phyloP scores from a whole-genome alignment of 2,888 invertebrate species.

The Synanthedon vespiformis region DNA sequence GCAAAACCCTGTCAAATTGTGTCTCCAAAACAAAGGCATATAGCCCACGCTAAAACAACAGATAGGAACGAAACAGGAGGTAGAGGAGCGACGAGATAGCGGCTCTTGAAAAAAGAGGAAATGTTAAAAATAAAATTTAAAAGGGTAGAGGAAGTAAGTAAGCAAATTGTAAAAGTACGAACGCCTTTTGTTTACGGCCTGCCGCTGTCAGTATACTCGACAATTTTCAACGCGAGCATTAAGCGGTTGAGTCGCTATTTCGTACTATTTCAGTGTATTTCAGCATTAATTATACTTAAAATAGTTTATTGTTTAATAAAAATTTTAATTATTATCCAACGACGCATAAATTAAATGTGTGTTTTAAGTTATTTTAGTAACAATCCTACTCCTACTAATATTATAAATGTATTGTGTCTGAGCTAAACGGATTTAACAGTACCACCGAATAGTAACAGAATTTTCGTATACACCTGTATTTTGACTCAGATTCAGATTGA shows the following conservation, averaged over 20 bases:
- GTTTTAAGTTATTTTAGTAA: too few relatives aligned
- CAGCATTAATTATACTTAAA: too few relatives aligned
- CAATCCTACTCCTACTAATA: too few relatives aligned
- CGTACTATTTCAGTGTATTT: too few relatives aligned
- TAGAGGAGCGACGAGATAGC: slow-evolving; percentile 44
- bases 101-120: slow-evolving; percentile 45
- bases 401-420: too few relatives aligned
- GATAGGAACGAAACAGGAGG: slow-evolving; percentile 31
- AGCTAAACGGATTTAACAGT: too few relatives aligned
- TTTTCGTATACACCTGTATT: too few relatives aligned
- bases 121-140: slow-evolving; percentile 53
- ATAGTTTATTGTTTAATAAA: too few relatives aligned
- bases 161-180: slow-evolving; percentile 57
- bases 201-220: slow-evolving; percentile 31
- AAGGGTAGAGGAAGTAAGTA: slow-evolving; percentile 42
- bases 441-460: too few relatives aligned
- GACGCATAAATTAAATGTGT: too few relatives aligned
- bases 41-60: not conserved
- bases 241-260: slow-evolving; percentile 2
- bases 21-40: not conserved
- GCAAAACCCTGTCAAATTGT: not conserved
- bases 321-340: too few relatives aligned
- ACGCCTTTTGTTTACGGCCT: slow-evolving; percentile 45
- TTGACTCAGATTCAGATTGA: too few relatives aligned
- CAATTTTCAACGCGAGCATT: slow-evolving; percentile 19